phyloP scores from a whole-genome alignment of 2,113 vertebrate genomes.

The Mionectes macconnelli region DNA sequence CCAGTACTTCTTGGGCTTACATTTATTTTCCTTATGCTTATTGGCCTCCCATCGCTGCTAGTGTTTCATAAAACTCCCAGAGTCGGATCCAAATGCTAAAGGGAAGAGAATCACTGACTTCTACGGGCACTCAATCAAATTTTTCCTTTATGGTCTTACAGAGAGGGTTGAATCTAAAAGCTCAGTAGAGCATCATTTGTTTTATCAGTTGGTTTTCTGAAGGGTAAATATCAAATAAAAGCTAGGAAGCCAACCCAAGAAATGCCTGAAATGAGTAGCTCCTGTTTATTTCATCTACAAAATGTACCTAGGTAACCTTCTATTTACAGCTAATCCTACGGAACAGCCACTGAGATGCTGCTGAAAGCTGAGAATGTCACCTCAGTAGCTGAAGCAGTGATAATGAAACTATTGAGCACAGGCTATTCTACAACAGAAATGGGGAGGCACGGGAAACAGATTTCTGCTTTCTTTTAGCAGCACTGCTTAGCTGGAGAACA shows the following conservation, averaged over 20 bases:
- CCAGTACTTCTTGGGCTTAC: background rate
- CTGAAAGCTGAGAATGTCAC: background rate
- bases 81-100: background rate
- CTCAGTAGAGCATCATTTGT: fast-evolving
- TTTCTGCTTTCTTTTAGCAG: background rate
- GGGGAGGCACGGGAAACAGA: background rate
- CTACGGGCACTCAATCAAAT: background rate
- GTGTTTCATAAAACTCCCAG: background rate
- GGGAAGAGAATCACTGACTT: background rate
- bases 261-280: background rate
- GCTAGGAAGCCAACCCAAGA: background rate
- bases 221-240: background rate
- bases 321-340: background rate
- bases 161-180: background rate
- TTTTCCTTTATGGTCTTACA: background rate
- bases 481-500: background rate
- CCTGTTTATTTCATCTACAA: background rate
- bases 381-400: background rate
- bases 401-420: background rate
- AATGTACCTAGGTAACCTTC: background rate
- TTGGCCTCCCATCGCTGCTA: background rate
- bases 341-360: background rate
- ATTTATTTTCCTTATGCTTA: background rate
- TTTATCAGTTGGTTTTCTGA: background rate
- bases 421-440: background rate